Evolutionary conservation across 2,113 vertebrate species (phyloP).

Genomic region (Menidia beryllina): DNA sequence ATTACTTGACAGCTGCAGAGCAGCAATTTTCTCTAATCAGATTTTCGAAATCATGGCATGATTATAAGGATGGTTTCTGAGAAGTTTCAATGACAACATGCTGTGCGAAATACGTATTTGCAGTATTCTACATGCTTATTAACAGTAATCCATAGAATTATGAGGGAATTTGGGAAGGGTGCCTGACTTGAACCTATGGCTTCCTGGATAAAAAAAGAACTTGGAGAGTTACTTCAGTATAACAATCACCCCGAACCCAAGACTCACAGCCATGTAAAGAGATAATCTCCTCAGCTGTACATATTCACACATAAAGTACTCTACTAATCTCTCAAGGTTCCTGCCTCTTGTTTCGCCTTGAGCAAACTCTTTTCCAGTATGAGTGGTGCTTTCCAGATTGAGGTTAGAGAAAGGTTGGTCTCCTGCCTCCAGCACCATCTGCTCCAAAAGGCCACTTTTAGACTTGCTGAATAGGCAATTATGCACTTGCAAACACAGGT

Average conservation of each 20-base stretch:
- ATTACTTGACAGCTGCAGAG: slow-evolving; percentile 75
- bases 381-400: slow-evolving; percentile 76
- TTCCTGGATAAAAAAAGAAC: slow-evolving; percentile 29
- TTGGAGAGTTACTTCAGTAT: slow-evolving; percentile 28
- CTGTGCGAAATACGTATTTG: slow-evolving; percentile 58
- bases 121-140: slow-evolving; percentile 61
- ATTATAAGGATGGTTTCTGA: slow-evolving; percentile 86
- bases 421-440: slow-evolving; percentile 83
- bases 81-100: slow-evolving; percentile 58
- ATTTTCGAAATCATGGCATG: slow-evolving; percentile 86
- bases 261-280: slow-evolving; percentile 32
- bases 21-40: slow-evolving; percentile 79
- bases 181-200: slow-evolving; percentile 55
- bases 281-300: slow-evolving; percentile 39
- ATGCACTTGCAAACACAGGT: slow-evolving; percentile 64
- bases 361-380: slow-evolving; percentile 68
- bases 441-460: slow-evolving; percentile 79
- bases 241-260: slow-evolving; percentile 32
- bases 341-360: slow-evolving; percentile 58
- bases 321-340: slow-evolving; percentile 40
- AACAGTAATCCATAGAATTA: slow-evolving; percentile 69
- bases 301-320: slow-evolving; percentile 33
- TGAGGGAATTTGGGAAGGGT: slow-evolving; percentile 43
- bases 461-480: slow-evolving; percentile 81
- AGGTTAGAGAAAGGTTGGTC: slow-evolving; percentile 76